Evolutionary conservation across 2,888 invertebrate species (phyloP), one percentile per base, ranked within the genome.

Genomic region (Hypena proboscidalis): DNA sequence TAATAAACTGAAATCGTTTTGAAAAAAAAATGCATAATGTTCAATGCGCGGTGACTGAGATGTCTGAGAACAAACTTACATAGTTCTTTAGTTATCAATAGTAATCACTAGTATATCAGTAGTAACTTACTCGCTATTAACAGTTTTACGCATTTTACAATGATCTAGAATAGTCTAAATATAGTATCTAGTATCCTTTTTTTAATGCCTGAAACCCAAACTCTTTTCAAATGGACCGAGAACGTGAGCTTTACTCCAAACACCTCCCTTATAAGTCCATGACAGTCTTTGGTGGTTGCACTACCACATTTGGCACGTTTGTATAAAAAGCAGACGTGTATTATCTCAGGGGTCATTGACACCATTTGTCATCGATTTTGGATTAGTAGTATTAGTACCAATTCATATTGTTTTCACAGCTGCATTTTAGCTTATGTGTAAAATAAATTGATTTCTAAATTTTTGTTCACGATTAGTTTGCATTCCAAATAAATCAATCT

Each of bases 161-260:
- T n/a, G n/a, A n/a, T n/a, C n/a, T n/a, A n/a, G n/a, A n/a, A n/a
- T n/a, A n/a, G n/a, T n/a, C n/a, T n/a, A n/a, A n/a, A n/a, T n/a
- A n/a, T n/a, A n/a, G n/a, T n/a, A n/a, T n/a, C n/a, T n/a, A n/a
- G n/a, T n/a, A n/a, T n/a, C n/a, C n/a, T n/a, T n/a, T n/a, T n/a
- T n/a, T n/a, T n/a, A n/a, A n/a, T n/a, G 7, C 2, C 20, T 5
- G 10, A 15, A 15, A 9, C 6, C 9, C 14, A 14, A 7, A 14
- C 30, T 44, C 43, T 49, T 54, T 37, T 34, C 43, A 53, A 62
- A 46, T 44, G 40, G 36, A 54, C 33, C 37, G 43, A 33, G 52
- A 50, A 59, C 63, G 63, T 64, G 63, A 61, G 45, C 27, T 51
- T 27, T 44, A 47, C 15, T 19, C 29, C 34, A 61, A 64, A 64